Evolutionary conservation across 2,888 invertebrate genomes (phyloP), one percentile per base, ranked within the genome.

Genomic region (Chymomyza amoena): DNA sequence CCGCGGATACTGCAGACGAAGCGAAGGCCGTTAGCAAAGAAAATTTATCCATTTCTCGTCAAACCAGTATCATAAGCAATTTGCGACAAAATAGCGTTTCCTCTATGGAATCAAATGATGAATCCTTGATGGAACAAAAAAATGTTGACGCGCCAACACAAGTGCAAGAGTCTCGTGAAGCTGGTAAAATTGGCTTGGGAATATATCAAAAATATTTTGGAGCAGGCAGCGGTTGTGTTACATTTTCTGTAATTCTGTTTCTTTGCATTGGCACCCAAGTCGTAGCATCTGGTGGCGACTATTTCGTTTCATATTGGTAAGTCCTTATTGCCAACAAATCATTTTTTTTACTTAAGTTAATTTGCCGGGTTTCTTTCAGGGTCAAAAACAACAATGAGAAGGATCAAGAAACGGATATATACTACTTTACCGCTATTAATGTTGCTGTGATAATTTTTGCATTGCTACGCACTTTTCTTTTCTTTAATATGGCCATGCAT

Each of bases 251-350:
- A 0, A 93, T 96, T 89, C 70, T 94, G 0, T 60, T 94, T 5
- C 93, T 95, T 9, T 96, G 95, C 74, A 76, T 94, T 25, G 79
- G 94, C 0, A 93, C 96, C 0, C 97, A 97, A 91, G 80, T 94
- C 13, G 91, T 95, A 39, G 95, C 95, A 0, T 96, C 96, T 25
- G 94, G 93, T 9, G 94, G 95, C 1, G 97, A 97, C 90, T 96
- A 94, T 92, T 97, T 95, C 93, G 93, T 96, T 10, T 94, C 95
- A 16, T 94, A 93, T 88, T 97, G 96, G 96, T 68, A 72, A 81
- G 89, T 75, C 15, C 16, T 13, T 25, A 20, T 25, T 25, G 25
- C 4, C 1, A 32, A 32, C 6, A 0, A 32, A 6, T 1, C 7
- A 32, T 32, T 7, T 32, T 32, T 32, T 32, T 32, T 2, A 2